Evolutionary conservation across 2,888 invertebrate species (phyloP).

Genomic region (Chorisops tibialis): DNA sequence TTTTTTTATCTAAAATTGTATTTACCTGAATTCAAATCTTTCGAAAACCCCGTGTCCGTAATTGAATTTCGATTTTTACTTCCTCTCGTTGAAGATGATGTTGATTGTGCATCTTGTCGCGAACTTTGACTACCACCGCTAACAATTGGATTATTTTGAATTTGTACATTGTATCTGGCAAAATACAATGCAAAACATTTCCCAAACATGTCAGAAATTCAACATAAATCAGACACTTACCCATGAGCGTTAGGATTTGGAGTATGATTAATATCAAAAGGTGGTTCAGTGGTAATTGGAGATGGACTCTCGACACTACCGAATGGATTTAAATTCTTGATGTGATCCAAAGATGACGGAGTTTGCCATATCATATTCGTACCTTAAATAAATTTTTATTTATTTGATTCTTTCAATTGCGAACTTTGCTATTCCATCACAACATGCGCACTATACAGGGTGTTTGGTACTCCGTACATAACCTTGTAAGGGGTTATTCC

Average conservation of each 20-base stretch:
- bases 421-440: neutral
- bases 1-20: no score
- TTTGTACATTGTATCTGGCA: conserved; percentile 49
- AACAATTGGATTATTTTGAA: conserved; percentile 46
- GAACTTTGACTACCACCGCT: conserved; percentile 43
- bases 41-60: conserved; percentile 47
- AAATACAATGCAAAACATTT: no score
- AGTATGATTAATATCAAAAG: conserved; percentile 43
- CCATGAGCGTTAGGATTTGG: conserved; percentile 52
- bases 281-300: conserved; percentile 48
- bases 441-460: neutral
- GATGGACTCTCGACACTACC: conserved; percentile 51
- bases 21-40: conserved; percentile 55
- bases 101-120: conserved; percentile 46
- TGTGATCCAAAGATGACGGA: conserved; percentile 47
- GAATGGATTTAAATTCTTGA: conserved; percentile 47
- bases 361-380: conserved; percentile 50
- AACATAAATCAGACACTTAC: conserved; percentile 35
- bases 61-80: conserved; percentile 39
- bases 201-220: neutral
- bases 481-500: no score
- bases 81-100: conserved; percentile 46
- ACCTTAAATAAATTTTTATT: conserved; percentile 38
- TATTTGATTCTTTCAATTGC: conserved; percentile 3
- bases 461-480: no score